These are phyloP conservation scores for Ahaetulla prasina DNA, from an alignment of 2,113 vertebrate genomes.

Conservation along the genomic window DNA sequence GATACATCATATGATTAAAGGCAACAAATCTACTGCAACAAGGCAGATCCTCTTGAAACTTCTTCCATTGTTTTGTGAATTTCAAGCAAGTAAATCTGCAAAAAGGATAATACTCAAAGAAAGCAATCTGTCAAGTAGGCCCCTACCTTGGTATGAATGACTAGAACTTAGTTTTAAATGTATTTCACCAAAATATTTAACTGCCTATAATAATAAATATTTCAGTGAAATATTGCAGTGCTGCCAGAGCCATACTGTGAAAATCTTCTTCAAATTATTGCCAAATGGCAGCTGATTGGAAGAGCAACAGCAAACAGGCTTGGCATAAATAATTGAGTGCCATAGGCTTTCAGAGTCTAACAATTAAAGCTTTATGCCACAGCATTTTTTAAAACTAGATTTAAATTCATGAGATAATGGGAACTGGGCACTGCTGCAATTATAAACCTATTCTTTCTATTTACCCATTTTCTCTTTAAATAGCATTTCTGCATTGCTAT, in stretches of 20 bases:
- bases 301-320: not conserved
- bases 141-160: not conserved
- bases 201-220: not conserved
- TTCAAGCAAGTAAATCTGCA: not conserved
- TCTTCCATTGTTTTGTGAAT: not conserved
- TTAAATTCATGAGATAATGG: not conserved
- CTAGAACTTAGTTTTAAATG: not conserved
- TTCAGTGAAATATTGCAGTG: not conserved
- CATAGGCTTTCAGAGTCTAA: not conserved
- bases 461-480: not conserved
- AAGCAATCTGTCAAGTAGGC: not conserved
- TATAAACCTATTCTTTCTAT: not conserved
- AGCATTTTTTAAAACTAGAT: not conserved
- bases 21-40: not conserved
- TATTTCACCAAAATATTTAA: not conserved
- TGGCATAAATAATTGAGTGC: not conserved
- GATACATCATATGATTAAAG: not conserved
- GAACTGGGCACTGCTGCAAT: not conserved
- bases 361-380: not conserved
- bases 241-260: not conserved
- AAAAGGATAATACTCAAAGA: not conserved
- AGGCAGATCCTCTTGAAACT: not conserved
- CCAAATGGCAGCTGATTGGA: not conserved
- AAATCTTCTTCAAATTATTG: not conserved
- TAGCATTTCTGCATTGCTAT: not conserved